Evolutionary conservation across 2,888 invertebrate species (phyloP), one percentile per base, ranked within the genome.

Genomic region (Urechis unicinctus): DNA sequence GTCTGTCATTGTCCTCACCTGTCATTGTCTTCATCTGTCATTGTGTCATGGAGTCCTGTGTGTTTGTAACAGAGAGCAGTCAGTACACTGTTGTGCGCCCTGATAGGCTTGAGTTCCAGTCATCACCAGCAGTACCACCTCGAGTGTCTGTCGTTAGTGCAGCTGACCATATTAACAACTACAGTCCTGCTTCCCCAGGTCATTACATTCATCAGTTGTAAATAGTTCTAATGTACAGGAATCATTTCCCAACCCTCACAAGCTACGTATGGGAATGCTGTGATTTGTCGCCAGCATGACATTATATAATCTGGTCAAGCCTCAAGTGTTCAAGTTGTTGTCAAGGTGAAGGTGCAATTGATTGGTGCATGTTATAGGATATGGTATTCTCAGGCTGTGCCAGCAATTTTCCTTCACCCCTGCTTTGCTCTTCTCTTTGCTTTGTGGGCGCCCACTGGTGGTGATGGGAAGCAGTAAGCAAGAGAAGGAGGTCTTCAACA

Each of bases 391-490:
- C 48, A 66, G 66, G 46, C 61, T 74, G 13, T 47, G 70, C 17
- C 53, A 49, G 17, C 61, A 57, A 29, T 71, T 68, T 59, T 61
- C 62, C 49, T 64, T 66, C 55, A 60, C 69, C 21, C 66, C 66
- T 26, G 67, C 71, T 58, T 59, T 73, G 21, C 53, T 73, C 25
- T 70, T 66, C 61, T 70, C 71, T 43, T 59, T 76, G 47, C 63
- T 76, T 59, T 65, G 66, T 46, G 74, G 75, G 13, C 61, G 74
- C 52, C 66, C 73, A 4, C 68, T 74, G 9, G 59, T 73, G 49
- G 63, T 76, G 28, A 61, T 72, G 3, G 73, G 72, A 41, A 50
- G 55, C 13, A 43, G 36, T 31, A 46, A 58, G 21, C 62, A 57
- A 48, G 74, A 75, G 55, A 53, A 55, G 13, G 67, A 68, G 25